Conservation (phyloP, 92 coral and sea anemone genomes). For the Isaurus tuberculatus region DNA sequence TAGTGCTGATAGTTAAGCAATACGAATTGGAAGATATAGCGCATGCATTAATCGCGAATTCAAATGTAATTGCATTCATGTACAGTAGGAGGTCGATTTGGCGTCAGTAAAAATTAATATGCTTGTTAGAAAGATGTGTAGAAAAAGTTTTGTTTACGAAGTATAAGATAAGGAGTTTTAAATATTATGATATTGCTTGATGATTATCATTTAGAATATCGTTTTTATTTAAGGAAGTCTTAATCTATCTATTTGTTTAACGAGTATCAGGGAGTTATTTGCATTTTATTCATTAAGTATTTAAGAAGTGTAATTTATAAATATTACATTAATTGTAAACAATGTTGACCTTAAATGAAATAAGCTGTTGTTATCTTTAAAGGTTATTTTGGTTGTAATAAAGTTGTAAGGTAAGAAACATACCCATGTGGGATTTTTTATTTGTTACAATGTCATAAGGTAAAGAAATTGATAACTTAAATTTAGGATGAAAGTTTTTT, state of each 20-base stretch:
- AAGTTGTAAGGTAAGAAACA: slow-evolving; percentile 46
- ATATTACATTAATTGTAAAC: neutral
- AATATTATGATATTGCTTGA: too few relatives aligned
- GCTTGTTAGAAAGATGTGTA: neutral
- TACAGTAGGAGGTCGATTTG: neutral
- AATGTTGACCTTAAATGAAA: neutral
- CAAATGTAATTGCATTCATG: neutral
- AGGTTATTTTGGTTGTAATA: slow-evolving; percentile 25
- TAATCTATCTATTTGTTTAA: too few relatives aligned
- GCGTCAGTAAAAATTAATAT: neutral
- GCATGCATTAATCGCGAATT: neutral
- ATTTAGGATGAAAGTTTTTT: slow-evolving; percentile 43
- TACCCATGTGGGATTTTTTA: neutral
- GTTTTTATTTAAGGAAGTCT: neutral
- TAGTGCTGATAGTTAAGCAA: neutral
- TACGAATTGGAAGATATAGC: neutral
- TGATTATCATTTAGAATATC: too few relatives aligned
- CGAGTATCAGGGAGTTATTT: slow-evolving; percentile 1
- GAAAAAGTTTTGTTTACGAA: neutral
- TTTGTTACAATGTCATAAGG: slow-evolving; percentile 19
- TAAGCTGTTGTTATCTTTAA: slow-evolving; percentile 20
- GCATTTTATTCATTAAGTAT: neutral
- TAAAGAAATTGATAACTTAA: slow-evolving; percentile 31
- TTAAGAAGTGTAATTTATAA: neutral
- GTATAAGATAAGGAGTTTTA: neutral